A percentile compares a stretch with the other conserved stretches of the same genome.
Conservation (phyloP, 2,113 vertebrate genomes). For the Cyprinodon brontotheroides region DNA sequence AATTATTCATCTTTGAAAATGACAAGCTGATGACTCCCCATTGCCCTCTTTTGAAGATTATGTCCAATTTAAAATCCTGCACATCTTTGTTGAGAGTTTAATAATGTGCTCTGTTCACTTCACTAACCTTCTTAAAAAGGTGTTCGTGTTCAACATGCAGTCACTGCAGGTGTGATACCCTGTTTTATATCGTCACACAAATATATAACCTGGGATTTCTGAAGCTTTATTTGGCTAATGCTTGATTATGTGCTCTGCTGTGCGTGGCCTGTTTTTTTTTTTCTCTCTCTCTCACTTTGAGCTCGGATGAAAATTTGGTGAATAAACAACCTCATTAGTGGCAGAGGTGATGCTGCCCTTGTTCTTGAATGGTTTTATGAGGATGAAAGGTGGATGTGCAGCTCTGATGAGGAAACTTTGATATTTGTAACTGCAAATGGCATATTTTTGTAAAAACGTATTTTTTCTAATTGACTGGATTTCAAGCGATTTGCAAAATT, state of each 20-base stretch:
- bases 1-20: neutral
- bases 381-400: constrained; percentile 50
- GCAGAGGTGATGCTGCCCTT: constrained; percentile 73
- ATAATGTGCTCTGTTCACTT: constrained; percentile 24
- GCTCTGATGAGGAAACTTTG: constrained; percentile 13
- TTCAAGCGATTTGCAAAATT: neutral
- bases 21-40: neutral
- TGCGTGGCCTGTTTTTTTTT: constrained; percentile 57
- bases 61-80: constrained; percentile 12
- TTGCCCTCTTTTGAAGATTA: constrained; percentile 11
- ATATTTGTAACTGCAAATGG: neutral
- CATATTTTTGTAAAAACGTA: neutral
- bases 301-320: constrained; percentile 69
- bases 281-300: constrained; percentile 46
- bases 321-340: constrained; percentile 73
- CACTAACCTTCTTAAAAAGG: constrained; percentile 25
- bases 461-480: neutral
- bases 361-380: constrained; percentile 58
- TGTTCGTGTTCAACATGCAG: constrained; percentile 22
- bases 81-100: neutral
- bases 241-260: constrained; percentile 62
- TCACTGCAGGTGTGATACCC: constrained; percentile 27
- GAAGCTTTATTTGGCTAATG: constrained; percentile 44
- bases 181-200: constrained; percentile 21
- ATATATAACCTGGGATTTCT: constrained; percentile 36